Evolutionary conservation across 2,888 invertebrate species (phyloP).

Genomic region (Sphaerolaimus hirsutus): DNA sequence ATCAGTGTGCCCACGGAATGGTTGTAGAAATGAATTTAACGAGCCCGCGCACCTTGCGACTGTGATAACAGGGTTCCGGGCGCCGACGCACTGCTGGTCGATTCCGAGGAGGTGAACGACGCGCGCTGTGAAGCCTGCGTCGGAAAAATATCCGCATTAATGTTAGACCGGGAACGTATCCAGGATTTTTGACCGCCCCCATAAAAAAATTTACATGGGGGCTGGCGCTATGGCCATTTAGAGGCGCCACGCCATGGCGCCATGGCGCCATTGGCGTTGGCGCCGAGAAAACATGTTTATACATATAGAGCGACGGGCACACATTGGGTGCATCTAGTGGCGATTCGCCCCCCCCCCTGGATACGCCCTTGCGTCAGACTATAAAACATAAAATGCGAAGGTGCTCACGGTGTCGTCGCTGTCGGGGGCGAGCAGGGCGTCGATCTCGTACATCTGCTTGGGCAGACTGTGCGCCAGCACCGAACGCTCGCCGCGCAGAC

Average conservation of each 20-base stretch:
- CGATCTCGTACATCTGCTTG: constrained; percentile 4
- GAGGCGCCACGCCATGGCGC: too few species aligned
- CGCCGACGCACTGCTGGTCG: too few species aligned
- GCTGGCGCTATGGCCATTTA: too few species aligned
- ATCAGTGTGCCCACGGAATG: not conserved
- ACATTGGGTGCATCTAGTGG: not conserved
- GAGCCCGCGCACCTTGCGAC: too few species aligned
- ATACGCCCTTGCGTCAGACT: not conserved
- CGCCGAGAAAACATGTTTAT: not conserved
- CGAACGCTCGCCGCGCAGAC: constrained; percentile 1
- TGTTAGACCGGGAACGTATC: too few species aligned
- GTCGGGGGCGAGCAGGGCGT: not conserved
- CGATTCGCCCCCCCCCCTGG: not conserved
- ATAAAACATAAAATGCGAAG: not conserved
- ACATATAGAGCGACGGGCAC: not conserved
- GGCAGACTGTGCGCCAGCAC: constrained; percentile 3
- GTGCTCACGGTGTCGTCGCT: not conserved
- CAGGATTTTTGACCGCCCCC: too few species aligned
- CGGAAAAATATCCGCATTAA: too few species aligned
- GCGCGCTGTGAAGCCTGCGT: constrained; percentile 5
- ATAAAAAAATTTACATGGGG: too few species aligned
- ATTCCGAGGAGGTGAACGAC: constrained; percentile 4
- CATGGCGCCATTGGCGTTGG: too few species aligned
- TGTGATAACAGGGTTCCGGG: too few species aligned
- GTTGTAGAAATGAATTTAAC: not conserved